These are phyloP conservation scores for Axis porcinus DNA, from an alignment of 2,113 vertebrate species.

Conservation along the genomic window DNA sequence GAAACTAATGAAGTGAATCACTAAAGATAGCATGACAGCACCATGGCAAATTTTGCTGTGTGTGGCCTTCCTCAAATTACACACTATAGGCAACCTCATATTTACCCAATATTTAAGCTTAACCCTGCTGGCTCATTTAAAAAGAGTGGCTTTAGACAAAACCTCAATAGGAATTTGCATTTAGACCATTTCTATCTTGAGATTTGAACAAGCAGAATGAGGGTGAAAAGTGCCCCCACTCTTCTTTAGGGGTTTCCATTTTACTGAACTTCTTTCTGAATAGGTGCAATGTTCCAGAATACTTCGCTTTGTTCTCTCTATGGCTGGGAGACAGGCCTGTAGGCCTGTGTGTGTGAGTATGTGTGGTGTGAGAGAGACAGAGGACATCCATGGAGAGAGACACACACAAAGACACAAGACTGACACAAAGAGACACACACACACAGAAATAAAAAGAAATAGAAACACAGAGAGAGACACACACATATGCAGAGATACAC, in stretches of 20 bases:
- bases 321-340: not conserved
- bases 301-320: conserved; percentile 47
- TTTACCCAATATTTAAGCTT: not conserved
- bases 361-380: not conserved
- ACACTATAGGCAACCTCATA: not conserved
- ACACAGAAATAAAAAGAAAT: not conserved
- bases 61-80: not conserved
- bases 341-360: not conserved
- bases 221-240: conserved; percentile 19
- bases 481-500: not conserved
- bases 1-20: not conserved
- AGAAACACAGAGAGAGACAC: not conserved
- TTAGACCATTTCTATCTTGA: conserved; percentile 25
- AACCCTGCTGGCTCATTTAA: not conserved
- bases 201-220: conserved; percentile 44
- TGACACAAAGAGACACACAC: not conserved
- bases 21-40: not conserved
- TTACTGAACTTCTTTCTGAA: conserved; percentile 35
- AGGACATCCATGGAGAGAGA: not conserved
- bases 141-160: not conserved
- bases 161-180: not conserved
- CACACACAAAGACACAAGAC: not conserved
- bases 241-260: conserved; percentile 14
- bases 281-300: conserved; percentile 52
- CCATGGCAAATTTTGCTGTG: not conserved